phyloP scores from a whole-genome alignment of 2,888 invertebrate species.

The Hemaris fuciformis region DNA sequence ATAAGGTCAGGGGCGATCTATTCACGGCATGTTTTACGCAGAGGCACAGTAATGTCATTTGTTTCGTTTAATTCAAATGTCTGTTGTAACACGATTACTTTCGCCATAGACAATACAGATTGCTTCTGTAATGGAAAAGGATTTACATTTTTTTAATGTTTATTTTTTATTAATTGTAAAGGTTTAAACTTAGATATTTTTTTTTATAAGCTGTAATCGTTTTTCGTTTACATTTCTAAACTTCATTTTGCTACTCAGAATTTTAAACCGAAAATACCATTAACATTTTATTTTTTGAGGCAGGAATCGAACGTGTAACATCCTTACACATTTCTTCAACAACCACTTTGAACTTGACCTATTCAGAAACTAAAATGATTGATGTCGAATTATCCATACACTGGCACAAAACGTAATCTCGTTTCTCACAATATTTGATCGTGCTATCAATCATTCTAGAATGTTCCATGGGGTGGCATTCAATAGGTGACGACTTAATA shows the following conservation, averaged over 20 bases:
- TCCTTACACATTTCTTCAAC: not conserved
- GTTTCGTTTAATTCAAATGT: constrained; percentile 5
- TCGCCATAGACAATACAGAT: not conserved
- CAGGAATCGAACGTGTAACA: too few species aligned
- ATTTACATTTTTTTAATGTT: too few species aligned
- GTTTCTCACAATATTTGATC: not conserved
- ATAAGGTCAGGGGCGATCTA: constrained; percentile 24
- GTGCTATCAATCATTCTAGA: not conserved
- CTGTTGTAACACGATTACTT: not conserved
- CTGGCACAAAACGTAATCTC: not conserved
- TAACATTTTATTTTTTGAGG: too few species aligned
- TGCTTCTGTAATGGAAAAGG: too few species aligned
- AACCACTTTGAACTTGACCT: not conserved
- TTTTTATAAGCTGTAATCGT: not conserved
- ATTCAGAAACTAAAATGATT: not conserved
- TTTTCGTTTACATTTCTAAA: too few species aligned
- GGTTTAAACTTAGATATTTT: too few species aligned
- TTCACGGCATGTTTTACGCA: constrained; percentile 11
- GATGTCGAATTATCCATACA: too few species aligned
- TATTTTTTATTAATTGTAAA: too few species aligned
- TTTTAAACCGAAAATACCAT: too few species aligned
- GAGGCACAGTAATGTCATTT: not conserved
- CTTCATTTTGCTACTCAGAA: too few species aligned
- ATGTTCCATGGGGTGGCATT: not conserved
- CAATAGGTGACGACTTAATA: not conserved